Evolutionary conservation across 1,140 invertebrate species (phyloP).

Genomic region (Hylaeus anthracinus): DNA sequence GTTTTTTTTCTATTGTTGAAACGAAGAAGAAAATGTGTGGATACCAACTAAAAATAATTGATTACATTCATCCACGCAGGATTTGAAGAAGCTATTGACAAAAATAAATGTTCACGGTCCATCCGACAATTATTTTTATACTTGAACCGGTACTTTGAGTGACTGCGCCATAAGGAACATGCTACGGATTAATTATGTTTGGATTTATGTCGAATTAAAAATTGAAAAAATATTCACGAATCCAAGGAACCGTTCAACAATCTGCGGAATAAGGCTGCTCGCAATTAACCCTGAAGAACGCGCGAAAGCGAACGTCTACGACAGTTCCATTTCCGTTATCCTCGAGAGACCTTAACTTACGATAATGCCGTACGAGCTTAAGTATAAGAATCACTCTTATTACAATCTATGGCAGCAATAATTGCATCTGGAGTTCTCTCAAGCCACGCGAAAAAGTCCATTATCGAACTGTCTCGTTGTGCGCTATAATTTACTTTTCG

Average conservation of each 20-base stretch:
- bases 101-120: too few species aligned
- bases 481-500: not conserved
- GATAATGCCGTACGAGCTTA: conserved; percentile 44
- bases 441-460: not conserved
- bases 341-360: conserved; percentile 52
- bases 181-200: not conserved
- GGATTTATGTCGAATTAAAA: conserved; percentile 3
- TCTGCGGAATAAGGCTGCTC: conserved; percentile 33
- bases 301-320: conserved; percentile 35
- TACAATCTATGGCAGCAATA: conserved; percentile 31
- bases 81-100: too few species aligned
- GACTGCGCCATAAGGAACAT: too few species aligned
- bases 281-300: conserved; percentile 39
- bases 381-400: conserved; percentile 50
- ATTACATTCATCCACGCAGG: too few species aligned
- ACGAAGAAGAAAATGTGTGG: too few species aligned
- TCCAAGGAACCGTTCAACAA: conserved; percentile 28
- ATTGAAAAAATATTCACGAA: conserved; percentile 28
- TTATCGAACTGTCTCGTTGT: not conserved
- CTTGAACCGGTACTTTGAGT: too few species aligned
- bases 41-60: too few species aligned
- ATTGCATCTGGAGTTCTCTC: conserved; percentile 5
- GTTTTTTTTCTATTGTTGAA: too few species aligned
- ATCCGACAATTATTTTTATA: too few species aligned
- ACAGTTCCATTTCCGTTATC: conserved; percentile 57